Evolutionary conservation across 1,140 invertebrate genomes (phyloP).

Genomic region (Hyles vespertilio): DNA sequence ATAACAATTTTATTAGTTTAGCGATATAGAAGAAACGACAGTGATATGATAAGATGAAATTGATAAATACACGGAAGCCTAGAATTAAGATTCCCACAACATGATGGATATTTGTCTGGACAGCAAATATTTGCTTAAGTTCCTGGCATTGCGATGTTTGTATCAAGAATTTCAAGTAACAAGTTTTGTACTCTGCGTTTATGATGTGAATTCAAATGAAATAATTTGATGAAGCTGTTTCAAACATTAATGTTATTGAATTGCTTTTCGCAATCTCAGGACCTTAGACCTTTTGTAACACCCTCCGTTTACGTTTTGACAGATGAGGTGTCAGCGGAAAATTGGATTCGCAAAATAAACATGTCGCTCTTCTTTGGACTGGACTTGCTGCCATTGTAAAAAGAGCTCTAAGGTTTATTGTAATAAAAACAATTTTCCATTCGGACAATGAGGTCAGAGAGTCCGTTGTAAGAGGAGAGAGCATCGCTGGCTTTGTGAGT

Average conservation of each 20-base stretch:
- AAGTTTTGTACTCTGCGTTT: not conserved
- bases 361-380: constrained; percentile 46
- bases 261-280: not conserved
- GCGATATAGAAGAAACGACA: no score
- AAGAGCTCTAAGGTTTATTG: constrained; percentile 8
- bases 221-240: no score
- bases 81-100: no score
- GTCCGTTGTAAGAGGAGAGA: constrained; percentile 12
- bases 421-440: constrained; percentile 11
- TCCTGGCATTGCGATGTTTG: no score
- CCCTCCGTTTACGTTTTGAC: constrained; percentile 53
- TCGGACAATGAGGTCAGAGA: not conserved
- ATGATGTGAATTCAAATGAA: no score
- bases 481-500: constrained; percentile 29
- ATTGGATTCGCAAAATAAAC: constrained; percentile 75
- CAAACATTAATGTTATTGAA: no score
- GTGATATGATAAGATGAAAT: no score
- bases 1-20: no score
- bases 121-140: no score
- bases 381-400: constrained; percentile 10
- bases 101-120: no score
- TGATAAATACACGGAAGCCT: no score
- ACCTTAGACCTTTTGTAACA: constrained; percentile 25
- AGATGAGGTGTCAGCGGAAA: constrained; percentile 73
- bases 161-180: no score